These are phyloP conservation scores for Sphaerophoria taeniata DNA, from an alignment of 2,888 invertebrate genomes.

Conservation along the genomic window DNA sequence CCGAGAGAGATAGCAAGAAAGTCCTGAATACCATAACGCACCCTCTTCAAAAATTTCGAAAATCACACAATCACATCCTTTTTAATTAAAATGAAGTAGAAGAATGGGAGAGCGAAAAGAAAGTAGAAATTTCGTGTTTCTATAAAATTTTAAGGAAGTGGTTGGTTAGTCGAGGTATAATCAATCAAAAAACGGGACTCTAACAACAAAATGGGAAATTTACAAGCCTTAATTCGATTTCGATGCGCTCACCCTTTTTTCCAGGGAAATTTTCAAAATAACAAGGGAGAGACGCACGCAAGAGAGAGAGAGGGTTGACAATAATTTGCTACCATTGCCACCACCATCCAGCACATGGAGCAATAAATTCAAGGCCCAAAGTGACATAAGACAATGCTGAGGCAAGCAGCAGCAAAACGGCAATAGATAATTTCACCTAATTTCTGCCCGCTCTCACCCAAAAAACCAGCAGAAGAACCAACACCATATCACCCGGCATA, in stretches of 20 bases:
- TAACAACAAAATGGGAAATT: slow-evolving; percentile 60
- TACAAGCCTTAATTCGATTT: slow-evolving; percentile 72
- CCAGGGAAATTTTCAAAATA: neutral
- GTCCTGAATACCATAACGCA: neutral
- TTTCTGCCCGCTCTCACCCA: slow-evolving; percentile 62
- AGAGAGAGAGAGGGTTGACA: slow-evolving; percentile 30
- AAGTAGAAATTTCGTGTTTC: slow-evolving; percentile 30
- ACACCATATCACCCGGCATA: slow-evolving; percentile 35
- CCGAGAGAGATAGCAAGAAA: neutral
- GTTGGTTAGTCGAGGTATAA: slow-evolving; percentile 21
- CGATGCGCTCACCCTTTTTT: slow-evolving; percentile 62
- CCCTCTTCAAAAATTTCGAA: neutral
- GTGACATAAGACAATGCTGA: slow-evolving; percentile 73
- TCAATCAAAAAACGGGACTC: slow-evolving; percentile 66
- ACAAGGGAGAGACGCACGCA: slow-evolving; percentile 58
- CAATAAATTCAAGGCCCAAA: slow-evolving; percentile 67
- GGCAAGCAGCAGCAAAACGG: slow-evolving; percentile 69
- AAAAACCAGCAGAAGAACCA: neutral
- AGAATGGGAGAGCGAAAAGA: neutral
- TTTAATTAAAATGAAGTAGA: slow-evolving; percentile 71
- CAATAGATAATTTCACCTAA: slow-evolving; percentile 76
- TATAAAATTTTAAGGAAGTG: slow-evolving; percentile 16
- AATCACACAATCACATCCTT: slow-evolving; percentile 27
- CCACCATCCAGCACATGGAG: slow-evolving; percentile 62
- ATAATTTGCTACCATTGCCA: slow-evolving; percentile 62